phyloP scores from a whole-genome alignment of 37 sponge, comb jelly and placozoan species.

The Petrosia ficiformis region DNA sequence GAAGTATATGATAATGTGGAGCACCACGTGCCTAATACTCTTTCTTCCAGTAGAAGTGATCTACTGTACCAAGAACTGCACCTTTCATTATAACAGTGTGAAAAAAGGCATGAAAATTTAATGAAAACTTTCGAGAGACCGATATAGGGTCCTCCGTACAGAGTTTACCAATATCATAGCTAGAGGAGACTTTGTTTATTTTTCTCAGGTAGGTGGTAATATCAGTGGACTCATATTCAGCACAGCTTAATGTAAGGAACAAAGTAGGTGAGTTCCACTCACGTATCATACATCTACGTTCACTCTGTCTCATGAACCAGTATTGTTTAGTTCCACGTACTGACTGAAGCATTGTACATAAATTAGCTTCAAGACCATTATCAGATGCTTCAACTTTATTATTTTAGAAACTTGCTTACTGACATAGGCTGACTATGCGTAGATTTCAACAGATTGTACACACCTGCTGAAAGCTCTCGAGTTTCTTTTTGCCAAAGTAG shows the following conservation, averaged over 20 bases:
- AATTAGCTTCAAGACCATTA: slow-evolving; percentile 22
- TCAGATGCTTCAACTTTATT: slow-evolving; percentile 1
- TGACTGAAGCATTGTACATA: too few species aligned
- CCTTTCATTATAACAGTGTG: background rate
- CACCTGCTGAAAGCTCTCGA: slow-evolving; percentile 29
- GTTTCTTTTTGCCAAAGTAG: slow-evolving; percentile 38
- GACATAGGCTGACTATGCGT: slow-evolving; percentile 17
- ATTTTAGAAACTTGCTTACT: slow-evolving; percentile 6
- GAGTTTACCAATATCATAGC: slow-evolving; percentile 33
- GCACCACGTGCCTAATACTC: too few species aligned
- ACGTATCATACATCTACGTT: slow-evolving; percentile 48
- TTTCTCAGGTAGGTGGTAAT: slow-evolving; percentile 31
- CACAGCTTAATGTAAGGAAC: too few species aligned
- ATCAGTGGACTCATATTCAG: slow-evolving; percentile 50
- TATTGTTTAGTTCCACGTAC: slow-evolving; percentile 8
- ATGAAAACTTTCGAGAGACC: slow-evolving; percentile 21
- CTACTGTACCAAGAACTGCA: too few species aligned
- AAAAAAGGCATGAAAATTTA: background rate
- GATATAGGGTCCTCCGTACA: slow-evolving; percentile 49
- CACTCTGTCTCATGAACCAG: too few species aligned
- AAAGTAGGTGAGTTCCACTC: slow-evolving; percentile 49
- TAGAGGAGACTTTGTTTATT: slow-evolving; percentile 18
- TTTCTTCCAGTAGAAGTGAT: too few species aligned
- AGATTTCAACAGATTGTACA: slow-evolving; percentile 43
- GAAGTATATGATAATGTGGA: too few species aligned